Conservation (phyloP, 2,888 invertebrate genomes). For the Drosophila barbarae region DNA sequence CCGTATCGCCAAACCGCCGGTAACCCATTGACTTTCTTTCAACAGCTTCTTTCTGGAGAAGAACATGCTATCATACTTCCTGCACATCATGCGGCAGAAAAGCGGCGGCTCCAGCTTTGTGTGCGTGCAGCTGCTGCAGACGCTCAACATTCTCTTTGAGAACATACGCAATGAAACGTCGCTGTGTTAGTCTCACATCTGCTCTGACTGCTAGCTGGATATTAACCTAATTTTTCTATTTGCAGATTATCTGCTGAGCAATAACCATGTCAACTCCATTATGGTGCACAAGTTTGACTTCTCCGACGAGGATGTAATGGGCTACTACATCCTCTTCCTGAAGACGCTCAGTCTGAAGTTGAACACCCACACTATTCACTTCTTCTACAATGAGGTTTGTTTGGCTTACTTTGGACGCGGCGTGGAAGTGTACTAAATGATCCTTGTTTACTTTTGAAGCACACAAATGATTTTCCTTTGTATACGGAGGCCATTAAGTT, state of each 20-base stretch:
- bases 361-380: conserved; percentile 99
- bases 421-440: background rate
- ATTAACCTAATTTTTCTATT: background rate
- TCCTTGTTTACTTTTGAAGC: conserved; percentile 79
- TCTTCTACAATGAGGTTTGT: conserved; percentile 96
- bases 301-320: conserved; percentile 99
- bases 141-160: conserved; percentile 98
- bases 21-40: conserved; percentile 66
- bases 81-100: conserved; percentile 98
- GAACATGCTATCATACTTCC: conserved; percentile 98
- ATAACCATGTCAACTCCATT: conserved; percentile 99
- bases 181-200: conserved; percentile 88
- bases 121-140: conserved; percentile 98
- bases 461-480: conserved; percentile 98
- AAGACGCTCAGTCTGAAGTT: conserved; percentile 98
- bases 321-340: conserved; percentile 99
- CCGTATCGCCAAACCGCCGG: background rate
- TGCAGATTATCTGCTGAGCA: conserved; percentile 97
- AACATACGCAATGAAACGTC: conserved; percentile 99
- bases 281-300: conserved; percentile 99
- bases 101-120: conserved; percentile 96
- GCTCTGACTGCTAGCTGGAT: too few relatives aligned
- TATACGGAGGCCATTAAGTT: conserved; percentile 99
- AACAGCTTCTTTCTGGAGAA: conserved; percentile 98
- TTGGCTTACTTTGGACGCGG: conserved; percentile 6